Percentiles rank a stretch among this genome's conserved stretches.
Evolutionary conservation across 2,113 vertebrate genomes (phyloP).

Genomic region (Geococcyx californianus): DNA sequence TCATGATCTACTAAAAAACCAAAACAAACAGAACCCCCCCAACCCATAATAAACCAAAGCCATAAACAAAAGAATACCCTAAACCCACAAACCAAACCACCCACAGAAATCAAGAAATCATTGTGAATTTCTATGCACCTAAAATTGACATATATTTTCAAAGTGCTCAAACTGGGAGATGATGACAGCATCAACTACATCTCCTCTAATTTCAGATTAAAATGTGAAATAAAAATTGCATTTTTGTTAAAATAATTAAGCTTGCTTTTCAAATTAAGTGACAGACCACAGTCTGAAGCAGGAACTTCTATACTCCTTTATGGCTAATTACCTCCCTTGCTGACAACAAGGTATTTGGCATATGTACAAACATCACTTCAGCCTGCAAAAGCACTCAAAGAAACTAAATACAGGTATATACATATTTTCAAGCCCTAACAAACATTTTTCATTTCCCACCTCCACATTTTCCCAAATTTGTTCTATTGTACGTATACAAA

Average conservation of each 20-base stretch:
- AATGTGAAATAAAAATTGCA: not conserved
- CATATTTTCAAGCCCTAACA: not conserved
- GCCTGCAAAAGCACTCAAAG: not conserved
- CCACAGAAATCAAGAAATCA: not conserved
- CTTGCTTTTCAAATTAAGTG: not conserved
- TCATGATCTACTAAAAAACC: not conserved
- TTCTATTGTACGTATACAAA: not conserved
- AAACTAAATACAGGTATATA: not conserved
- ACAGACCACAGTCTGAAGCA: not conserved
- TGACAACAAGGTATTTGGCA: not conserved
- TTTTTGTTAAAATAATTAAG: not conserved
- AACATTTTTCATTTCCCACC: not conserved
- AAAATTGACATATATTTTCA: not conserved
- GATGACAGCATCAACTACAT: not conserved
- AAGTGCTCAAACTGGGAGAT: not conserved
- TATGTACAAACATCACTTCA: not conserved
- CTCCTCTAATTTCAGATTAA: not conserved
- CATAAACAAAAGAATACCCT: not conserved
- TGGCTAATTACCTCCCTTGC: not conserved
- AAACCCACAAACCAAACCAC: not conserved
- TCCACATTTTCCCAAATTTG: not conserved
- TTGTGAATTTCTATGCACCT: not conserved
- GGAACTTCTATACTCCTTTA: not conserved
- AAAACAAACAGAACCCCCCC: too few species aligned
- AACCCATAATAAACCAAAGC: too few species aligned